phyloP scores from a whole-genome alignment of 23 tunicate species.

The Styela clava region DNA sequence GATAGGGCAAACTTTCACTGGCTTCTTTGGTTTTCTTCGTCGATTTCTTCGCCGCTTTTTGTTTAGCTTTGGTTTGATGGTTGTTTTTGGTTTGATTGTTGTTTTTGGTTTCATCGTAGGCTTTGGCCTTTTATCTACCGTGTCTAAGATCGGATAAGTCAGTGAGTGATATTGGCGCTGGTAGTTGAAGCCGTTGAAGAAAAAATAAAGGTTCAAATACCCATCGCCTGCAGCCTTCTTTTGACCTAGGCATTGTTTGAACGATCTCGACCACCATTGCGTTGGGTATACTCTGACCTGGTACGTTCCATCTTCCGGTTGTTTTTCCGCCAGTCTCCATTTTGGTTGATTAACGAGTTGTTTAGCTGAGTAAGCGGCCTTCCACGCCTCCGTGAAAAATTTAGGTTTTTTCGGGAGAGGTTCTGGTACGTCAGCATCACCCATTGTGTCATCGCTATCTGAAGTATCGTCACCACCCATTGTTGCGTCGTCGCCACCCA shows the following conservation, averaged over 20 bases:
- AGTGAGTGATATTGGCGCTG: not conserved
- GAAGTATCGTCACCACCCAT: not conserved
- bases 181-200: constrained; percentile 15
- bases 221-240: not conserved
- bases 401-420: not conserved
- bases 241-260: not conserved
- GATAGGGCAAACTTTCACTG: not conserved
- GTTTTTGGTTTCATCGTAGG: not conserved
- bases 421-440: not conserved
- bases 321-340: constrained; percentile 7
- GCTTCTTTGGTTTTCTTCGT: not conserved
- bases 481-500: not conserved
- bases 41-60: not conserved
- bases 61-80: not conserved
- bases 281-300: not conserved
- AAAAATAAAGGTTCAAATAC: not conserved
- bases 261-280: constrained; percentile 8
- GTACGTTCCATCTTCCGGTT: not conserved
- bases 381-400: not conserved
- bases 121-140: not conserved
- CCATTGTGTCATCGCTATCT: not conserved
- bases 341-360: not conserved
- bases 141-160: constrained; percentile 2
- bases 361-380: not conserved
- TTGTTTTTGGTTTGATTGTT: not conserved